Evolutionary conservation across 1,140 invertebrate species (phyloP), one percentile per base, ranked within the genome.

Genomic region (Drosophila ficusphila): DNA sequence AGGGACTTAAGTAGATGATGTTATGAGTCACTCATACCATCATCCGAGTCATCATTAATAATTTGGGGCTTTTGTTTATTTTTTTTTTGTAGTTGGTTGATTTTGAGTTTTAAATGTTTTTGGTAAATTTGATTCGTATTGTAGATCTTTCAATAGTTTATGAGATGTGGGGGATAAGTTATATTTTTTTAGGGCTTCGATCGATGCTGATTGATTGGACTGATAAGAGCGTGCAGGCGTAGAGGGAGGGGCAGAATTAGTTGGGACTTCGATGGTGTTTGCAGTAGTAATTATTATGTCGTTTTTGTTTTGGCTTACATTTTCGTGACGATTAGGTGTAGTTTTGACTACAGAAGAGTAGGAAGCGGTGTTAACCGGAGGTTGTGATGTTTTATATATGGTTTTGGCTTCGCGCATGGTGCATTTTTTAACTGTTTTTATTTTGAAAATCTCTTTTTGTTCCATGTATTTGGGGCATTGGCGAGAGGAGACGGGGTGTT

Each of bases 11-110:
- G 18, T 27, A 11, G 19, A 21, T 14, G 9, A 49, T 3, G 14
- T 21, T 49, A 34, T 33, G 47, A 36, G 7, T 49, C 29, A 36
- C 31, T 33, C 29, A 49, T 49, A 49, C 31, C 11, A n/a, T 38
- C 41, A 19, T 42, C 41, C 2, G 41, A 23, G 8, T 11, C n/a
- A n/a, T 42, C 3, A 5, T 42, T 3, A 5, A 5, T 34, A 5
- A 5, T 42, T 42, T 38, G 36, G 14, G 36, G 6, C 2, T 38
- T 38, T 3, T 4, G 4, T 42, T 42, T 23, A 25, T 42, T 42
- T 42, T 18, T 42, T 18, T 42, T 18, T 29, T n/a, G 44, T 3
- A 23, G 5, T 23, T 23, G 5, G 2, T 23, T 23, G 2, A 23
- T 23, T 23, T 23, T 31, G 29, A 27, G 21, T 4, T 29, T 8